Base-by-base conservation (phyloP, 2,888 invertebrate species). In the Drosophila neonasuta region DNA sequence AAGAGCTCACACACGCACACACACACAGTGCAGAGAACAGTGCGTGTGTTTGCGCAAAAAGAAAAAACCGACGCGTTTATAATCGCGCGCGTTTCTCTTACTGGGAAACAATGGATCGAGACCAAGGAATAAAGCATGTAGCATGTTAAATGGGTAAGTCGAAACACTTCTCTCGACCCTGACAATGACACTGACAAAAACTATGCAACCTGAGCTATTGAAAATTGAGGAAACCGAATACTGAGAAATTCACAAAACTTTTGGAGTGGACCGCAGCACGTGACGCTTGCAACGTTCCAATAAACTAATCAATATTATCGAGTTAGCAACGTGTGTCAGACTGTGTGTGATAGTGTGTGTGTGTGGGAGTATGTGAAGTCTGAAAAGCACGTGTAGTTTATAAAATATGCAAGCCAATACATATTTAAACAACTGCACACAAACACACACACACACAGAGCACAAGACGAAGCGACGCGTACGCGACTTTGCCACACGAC, bases 61-160 rank as follows among this genome's bases (percentile, higher is more conserved):
- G 1, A 1, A 24, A 24, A 24, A 24, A 24, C 24, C 13, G 50
- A 20, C 52, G 66, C 52, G 66, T 13, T 30, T 36, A 15, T 54
- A 77, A 72, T 48, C 71, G 58, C 63, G 51, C 60, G 65, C 66
- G 67, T 44, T 69, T 65, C 63, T 65, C 62, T 32, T 8, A 2
- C 32, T 8, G 8, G 7, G 32, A 32, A 50, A 63, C 55, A 67
- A 72, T 69, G 73, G 57, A 60, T 48, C 52, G 36, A 63, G 48
- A 52, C 67, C 70, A 75, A 41, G 70, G 74, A 82, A 71, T 81
- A 71, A 68, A 56, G 54, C 71, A 63, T 41, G 56, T 41, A 52
- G 58, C 74, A 74, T 81, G 76, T 69, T 71, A 80, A 83, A 85
- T 85, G 74, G 74, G 74, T 74, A 71, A 74, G 74, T 71, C 34